Percentiles rank a stretch among this genome's conserved stretches.
Conservation (phyloP, 2,113 vertebrate species). For the Acrocephalus kingi region DNA sequence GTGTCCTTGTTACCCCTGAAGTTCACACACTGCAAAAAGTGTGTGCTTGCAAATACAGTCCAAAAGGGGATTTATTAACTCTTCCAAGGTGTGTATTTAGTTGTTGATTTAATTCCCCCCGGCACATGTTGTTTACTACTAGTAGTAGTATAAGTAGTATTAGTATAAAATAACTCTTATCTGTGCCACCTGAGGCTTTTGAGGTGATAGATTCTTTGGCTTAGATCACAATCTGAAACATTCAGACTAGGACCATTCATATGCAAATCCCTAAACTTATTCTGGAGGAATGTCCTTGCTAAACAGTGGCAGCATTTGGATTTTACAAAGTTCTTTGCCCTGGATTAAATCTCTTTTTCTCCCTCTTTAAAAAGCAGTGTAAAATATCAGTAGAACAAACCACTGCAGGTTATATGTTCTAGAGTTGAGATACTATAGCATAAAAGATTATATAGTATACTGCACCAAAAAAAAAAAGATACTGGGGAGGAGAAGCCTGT, state of each 20-base stretch:
- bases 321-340: constrained; percentile 53
- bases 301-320: constrained; percentile 20
- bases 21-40: background rate
- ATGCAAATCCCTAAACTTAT: constrained; percentile 38
- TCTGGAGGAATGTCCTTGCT: constrained; percentile 6
- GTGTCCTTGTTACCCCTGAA: background rate
- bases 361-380: background rate
- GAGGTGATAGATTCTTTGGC: background rate
- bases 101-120: background rate
- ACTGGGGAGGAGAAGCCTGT: constrained; percentile 35
- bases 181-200: background rate
- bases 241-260: constrained; percentile 3
- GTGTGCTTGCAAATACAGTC: background rate
- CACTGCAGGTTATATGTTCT: constrained; percentile 61
- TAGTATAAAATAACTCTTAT: background rate
- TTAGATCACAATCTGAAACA: background rate
- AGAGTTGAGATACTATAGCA: constrained; percentile 28
- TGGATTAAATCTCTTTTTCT: constrained; percentile 10
- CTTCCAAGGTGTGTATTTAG: background rate
- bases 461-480: constrained; percentile 46
- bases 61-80: background rate
- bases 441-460: constrained; percentile 53
- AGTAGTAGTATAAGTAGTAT: background rate
- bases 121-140: rapidly evolving
- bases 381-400: constrained; percentile 45